phyloP scores from a whole-genome alignment of 2,797 vertebrate species.

The Aselliscus stoliczkanus region DNA sequence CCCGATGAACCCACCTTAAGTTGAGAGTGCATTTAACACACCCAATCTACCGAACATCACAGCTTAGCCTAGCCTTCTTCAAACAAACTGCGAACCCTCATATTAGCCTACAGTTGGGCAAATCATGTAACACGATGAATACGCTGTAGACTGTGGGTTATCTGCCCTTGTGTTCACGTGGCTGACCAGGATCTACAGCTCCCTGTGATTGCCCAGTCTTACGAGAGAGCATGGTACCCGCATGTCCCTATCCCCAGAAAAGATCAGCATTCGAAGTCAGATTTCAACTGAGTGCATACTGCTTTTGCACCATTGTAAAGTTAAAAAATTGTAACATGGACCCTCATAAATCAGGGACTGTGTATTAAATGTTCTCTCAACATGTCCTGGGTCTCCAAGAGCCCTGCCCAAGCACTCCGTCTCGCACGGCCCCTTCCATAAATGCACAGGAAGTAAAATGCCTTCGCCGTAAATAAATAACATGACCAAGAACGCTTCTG shows the following conservation, averaged over 20 bases:
- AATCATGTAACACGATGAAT: background rate
- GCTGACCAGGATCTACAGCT: background rate
- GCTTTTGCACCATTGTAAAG: background rate
- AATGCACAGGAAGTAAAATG: background rate
- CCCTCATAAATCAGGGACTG: background rate
- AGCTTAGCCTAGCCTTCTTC: background rate
- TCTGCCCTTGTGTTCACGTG: background rate
- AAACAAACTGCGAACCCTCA: background rate
- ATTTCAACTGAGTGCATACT: background rate
- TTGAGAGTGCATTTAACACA: background rate
- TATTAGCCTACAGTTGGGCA: background rate
- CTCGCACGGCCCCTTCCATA: background rate
- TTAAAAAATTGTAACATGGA: background rate
- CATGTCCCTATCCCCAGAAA: background rate
- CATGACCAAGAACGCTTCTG: background rate
- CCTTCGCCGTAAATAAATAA: background rate
- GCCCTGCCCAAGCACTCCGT: background rate
- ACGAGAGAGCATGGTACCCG: background rate
- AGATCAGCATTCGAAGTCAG: background rate
- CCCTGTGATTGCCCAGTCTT: too few species aligned
- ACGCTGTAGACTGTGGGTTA: fast-evolving
- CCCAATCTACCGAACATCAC: background rate
- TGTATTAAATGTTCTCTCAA: background rate
- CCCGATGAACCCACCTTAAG: background rate
- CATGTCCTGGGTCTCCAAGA: background rate